Evolutionary conservation across 2,888 invertebrate species (phyloP), one percentile per base, ranked within the genome.

Genomic region (Aporophyla lueneburgensis): DNA sequence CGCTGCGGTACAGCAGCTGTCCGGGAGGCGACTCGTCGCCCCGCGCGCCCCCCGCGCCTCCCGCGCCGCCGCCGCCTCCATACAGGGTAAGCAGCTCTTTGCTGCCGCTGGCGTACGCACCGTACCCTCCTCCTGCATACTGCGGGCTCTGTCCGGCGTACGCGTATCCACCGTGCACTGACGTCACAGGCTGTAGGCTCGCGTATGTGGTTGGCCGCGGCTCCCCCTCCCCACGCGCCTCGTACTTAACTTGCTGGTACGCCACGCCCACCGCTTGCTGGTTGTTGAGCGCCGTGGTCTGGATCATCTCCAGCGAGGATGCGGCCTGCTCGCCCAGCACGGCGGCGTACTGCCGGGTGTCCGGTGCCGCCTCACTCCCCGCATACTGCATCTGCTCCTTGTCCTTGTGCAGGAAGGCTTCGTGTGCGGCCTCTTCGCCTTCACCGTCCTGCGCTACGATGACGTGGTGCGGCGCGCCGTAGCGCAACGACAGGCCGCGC

Each of bases 141-240:
- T 94, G 93, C n/a, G 95, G 94, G 79, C 95, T 94, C 83, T 93
- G 94, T 1, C 92, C 87, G 1, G 93, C 93, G 75, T 94, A 94
- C 53, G 94, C 91, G 88, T 95, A 96, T 10, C 94, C 93, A 10
- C 94, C 93, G 85, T 93, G 96, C 33, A 97, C 94, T 14, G 97
- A 95, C 7, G 97, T 96, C 4, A 97, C 97, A 1, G 97, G 97
- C 90, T 98, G 97, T 81, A 98, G 92, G 84, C 97, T 97, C 0
- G 97, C 97, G 87, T 97, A 97, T 40, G 97, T 97, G 63, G 91
- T 94, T 59, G 94, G 91, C n/a, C 95, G 93, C 59, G 93, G 93
- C 78, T 95, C 93, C 33, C 92, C 91, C 81, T 96, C 92, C 53
- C 89, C 91, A 78, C 97, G 93, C 85, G 96, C 86, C 92, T 97